phyloP scores from a whole-genome alignment of 2,113 vertebrate species.

The Seriola dumerili region DNA sequence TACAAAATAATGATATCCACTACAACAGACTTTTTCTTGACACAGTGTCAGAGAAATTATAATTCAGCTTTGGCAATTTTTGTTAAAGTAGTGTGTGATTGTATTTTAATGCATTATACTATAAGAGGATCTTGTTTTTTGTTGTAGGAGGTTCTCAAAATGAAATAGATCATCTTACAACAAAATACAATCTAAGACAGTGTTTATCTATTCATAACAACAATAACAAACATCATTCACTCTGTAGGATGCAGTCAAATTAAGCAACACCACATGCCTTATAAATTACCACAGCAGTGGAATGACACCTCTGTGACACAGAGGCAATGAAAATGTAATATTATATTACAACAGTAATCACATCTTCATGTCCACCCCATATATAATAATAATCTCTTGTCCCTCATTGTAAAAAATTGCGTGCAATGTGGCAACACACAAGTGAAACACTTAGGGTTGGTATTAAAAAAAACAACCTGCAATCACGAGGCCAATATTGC shows the following conservation, averaged over 20 bases:
- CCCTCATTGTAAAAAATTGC: not conserved
- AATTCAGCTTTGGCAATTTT: not conserved
- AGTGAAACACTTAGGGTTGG: not conserved
- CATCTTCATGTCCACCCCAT: not conserved
- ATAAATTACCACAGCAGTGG: not conserved
- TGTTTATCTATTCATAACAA: not conserved
- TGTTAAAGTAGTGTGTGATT: not conserved
- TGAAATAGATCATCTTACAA: not conserved
- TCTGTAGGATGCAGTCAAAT: not conserved
- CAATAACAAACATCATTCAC: not conserved
- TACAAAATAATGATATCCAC: not conserved
- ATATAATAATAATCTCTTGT: not conserved
- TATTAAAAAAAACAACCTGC: not conserved
- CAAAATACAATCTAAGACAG: not conserved
- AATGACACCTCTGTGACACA: too few species aligned
- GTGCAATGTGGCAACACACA: not conserved
- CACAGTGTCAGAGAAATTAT: not conserved
- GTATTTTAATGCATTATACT: not conserved
- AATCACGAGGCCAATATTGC: not conserved
- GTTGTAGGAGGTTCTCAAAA: not conserved
- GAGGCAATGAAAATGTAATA: not conserved
- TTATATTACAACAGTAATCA: not conserved
- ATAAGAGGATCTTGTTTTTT: not conserved
- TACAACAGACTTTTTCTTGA: not conserved
- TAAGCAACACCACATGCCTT: not conserved